Percentiles rank a stretch among this genome's conserved stretches.
Evolutionary conservation across 64 coral and sea anemone species (phyloP).

Genomic region (Cladopsammia gracilis): DNA sequence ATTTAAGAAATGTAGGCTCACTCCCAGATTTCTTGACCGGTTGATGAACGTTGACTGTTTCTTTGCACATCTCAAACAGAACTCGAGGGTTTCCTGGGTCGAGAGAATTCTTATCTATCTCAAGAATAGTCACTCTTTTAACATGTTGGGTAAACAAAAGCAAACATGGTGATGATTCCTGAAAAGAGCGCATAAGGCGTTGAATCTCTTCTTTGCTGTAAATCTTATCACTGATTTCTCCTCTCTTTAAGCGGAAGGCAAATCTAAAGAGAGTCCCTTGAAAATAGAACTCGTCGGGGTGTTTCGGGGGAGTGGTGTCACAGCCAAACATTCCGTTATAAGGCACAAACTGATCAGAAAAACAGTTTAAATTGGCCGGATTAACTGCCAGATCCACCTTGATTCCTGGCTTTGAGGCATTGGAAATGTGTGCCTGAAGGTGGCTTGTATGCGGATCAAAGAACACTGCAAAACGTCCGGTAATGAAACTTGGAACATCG

Average conservation of each 20-base stretch:
- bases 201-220: conserved; percentile 67
- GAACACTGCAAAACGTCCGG: conserved; percentile 59
- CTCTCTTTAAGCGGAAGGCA: conserved; percentile 70
- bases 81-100: neutral
- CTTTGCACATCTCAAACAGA: conserved; percentile 3
- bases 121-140: conserved; percentile 55
- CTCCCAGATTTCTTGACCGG: neutral
- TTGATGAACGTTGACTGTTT: neutral
- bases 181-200: conserved; percentile 53
- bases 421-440: conserved; percentile 46
- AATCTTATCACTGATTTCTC: conserved; percentile 79
- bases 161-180: conserved; percentile 68
- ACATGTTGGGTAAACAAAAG: conserved; percentile 93
- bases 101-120: neutral
- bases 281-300: conserved; percentile 50
- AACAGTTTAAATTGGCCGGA: conserved; percentile 35
- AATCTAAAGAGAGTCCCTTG: conserved; percentile 94
- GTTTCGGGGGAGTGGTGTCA: conserved; percentile 1
- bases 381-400: conserved; percentile 72
- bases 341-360: conserved; percentile 80
- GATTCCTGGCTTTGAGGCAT: conserved; percentile 80
- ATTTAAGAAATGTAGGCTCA: conserved; percentile 61
- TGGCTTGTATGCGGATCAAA: conserved; percentile 90
- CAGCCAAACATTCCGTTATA: conserved; percentile 92
- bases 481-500: conserved; percentile 91